Conservation (phyloP, 2,113 vertebrate genomes). For the Tragelaphus strepsiceros region DNA sequence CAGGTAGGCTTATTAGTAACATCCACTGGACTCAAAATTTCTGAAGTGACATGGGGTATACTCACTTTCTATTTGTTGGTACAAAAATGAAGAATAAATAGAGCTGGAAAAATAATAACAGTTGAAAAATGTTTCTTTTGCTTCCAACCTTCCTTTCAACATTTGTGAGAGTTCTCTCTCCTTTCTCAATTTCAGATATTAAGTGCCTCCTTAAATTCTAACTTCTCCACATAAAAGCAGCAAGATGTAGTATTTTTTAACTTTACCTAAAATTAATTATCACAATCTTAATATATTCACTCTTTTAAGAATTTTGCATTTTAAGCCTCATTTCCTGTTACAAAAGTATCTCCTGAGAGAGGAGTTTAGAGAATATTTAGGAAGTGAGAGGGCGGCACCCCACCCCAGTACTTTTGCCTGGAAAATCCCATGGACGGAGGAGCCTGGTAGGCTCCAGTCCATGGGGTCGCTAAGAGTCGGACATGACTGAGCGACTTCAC, state of each 20-base stretch:
- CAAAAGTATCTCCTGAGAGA: background rate
- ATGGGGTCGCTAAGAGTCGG: too few relatives aligned
- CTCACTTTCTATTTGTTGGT: background rate
- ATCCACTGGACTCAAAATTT: background rate
- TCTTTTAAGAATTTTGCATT: background rate
- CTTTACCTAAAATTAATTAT: constrained; percentile 16
- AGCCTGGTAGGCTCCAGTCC: too few relatives aligned
- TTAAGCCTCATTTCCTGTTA: constrained; percentile 1
- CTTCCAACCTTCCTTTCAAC: background rate
- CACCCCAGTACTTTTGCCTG: background rate
- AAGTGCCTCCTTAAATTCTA: background rate
- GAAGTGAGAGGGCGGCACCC: background rate
- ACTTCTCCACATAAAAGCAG: background rate
- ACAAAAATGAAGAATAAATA: background rate
- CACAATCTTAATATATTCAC: background rate
- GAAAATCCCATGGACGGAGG: background rate
- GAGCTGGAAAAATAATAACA: background rate
- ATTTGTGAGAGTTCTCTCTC: background rate
- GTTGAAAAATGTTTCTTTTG: background rate
- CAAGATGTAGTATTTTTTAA: constrained; percentile 17
- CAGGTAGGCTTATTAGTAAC: background rate
- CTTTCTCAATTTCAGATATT: background rate
- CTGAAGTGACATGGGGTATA: background rate
- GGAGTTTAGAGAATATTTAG: background rate
- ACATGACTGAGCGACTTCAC: too few relatives aligned